Evolutionary conservation across 2,888 invertebrate species (phyloP), one percentile per base, ranked within the genome.

Genomic region (Acanthosepion pharaonis): DNA sequence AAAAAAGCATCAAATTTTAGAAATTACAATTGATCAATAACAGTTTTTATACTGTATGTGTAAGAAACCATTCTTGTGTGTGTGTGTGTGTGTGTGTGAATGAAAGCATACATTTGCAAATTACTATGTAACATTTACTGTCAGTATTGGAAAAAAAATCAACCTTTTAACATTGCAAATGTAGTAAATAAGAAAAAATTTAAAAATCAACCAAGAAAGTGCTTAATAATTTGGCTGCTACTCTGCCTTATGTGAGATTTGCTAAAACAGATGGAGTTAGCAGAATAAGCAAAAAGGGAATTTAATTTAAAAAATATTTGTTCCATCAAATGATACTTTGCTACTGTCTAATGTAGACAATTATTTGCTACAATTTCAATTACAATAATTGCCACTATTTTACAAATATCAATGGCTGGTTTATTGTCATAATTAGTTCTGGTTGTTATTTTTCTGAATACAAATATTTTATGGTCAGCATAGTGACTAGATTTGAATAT

Each of bases 361-460:
- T 78, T 33, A 78, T 78, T 42, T n/a, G 78, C 18, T 15, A 18
- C 78, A 33, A 59, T 78, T 78, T 78, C 18, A 78, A 78, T 78
- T 78, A n/a, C 78, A 78, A 20, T 59, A 59, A 59, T 59, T 59
- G 59, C 20, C 5, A 6, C 23, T 23, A 59, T 59, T 20, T 59
- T 59, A 23, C 11, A 33, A 42, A 78, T 78, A 78, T 78, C 33
- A 78, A 78, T 78, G n/a, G n/a, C 78, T n/a, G n/a, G n/a, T 15
- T 78, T 11, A 78, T n/a, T 78, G 78, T 78, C 78, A 78, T 78
- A 78, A 78, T 78, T 78, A n/a, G 78, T 78, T 78, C n/a, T n/a
- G 15, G n/a, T 33, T 78, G 78, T 78, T 78, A 78, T 78, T 78
- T 11, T n/a, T 78, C 15, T 78, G n/a, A n/a, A n/a, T 78, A 78